phyloP scores from a whole-genome alignment of 2,797 vertebrate species.

The Crocidura indochinensis region DNA sequence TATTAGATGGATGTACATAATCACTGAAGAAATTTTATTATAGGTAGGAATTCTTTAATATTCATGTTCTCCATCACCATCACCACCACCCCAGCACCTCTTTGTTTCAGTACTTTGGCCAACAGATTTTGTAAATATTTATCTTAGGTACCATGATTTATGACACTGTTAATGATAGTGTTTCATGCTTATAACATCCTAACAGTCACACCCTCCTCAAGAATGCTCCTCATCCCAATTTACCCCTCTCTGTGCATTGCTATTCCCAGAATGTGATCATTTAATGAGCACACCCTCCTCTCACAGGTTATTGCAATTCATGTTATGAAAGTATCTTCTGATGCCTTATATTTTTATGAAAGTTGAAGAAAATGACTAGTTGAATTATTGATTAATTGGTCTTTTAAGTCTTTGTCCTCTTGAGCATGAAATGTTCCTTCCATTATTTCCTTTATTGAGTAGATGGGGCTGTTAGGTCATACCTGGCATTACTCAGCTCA shows the following conservation, averaged over 20 bases:
- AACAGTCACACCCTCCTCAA: too few relatives aligned
- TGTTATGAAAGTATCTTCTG: neutral
- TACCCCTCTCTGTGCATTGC: neutral
- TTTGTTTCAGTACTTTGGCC: neutral
- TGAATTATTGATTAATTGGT: slow-evolving; percentile 4
- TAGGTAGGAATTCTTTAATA: too few relatives aligned
- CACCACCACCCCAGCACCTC: neutral
- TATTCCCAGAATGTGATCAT: neutral
- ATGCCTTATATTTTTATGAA: slow-evolving; percentile 53
- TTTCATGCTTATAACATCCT: too few relatives aligned
- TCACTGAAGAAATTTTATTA: neutral
- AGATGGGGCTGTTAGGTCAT: too few relatives aligned
- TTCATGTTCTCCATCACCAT: accelerated
- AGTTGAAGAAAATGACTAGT: slow-evolving; percentile 1
- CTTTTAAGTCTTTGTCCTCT: neutral
- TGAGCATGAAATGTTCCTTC: neutral
- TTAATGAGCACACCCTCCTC: neutral
- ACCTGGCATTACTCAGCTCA: too few relatives aligned
- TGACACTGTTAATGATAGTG: too few relatives aligned
- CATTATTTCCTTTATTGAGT: too few relatives aligned
- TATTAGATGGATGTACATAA: neutral
- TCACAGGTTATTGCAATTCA: neutral
- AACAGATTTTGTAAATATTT: too few relatives aligned
- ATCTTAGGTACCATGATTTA: too few relatives aligned
- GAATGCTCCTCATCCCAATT: too few relatives aligned